phyloP scores from a whole-genome alignment of 1,140 invertebrate genomes.

The Drosophila simulans region DNA sequence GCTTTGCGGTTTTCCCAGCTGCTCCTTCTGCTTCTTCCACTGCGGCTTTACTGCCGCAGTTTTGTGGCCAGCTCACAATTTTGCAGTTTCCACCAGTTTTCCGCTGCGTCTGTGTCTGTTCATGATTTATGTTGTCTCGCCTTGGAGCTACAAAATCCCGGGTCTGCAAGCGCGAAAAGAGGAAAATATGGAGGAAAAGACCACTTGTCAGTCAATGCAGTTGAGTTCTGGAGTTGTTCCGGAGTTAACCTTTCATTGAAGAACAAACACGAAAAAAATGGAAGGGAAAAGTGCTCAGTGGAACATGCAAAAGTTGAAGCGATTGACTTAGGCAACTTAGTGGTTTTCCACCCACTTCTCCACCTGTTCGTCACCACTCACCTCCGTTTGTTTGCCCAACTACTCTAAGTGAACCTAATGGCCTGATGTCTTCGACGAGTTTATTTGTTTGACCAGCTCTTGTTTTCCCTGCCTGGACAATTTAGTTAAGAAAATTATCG shows the following conservation, averaged over 20 bases:
- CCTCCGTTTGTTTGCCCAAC: constrained; percentile 35
- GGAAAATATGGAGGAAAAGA: constrained; percentile 53
- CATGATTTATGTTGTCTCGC: constrained; percentile 77
- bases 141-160: constrained; percentile 29
- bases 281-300: constrained; percentile 4
- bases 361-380: constrained; percentile 21
- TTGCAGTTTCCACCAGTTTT: constrained; percentile 33
- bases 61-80: constrained; percentile 47
- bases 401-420: constrained; percentile 66
- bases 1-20: constrained; percentile 62
- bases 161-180: constrained; percentile 35
- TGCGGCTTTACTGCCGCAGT: constrained; percentile 50
- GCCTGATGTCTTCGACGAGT: constrained; percentile 66
- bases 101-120: constrained; percentile 56
- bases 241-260: constrained; percentile 49
- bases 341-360: background rate
- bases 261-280: constrained; percentile 14
- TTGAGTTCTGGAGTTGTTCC: constrained; percentile 47
- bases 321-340: constrained; percentile 37
- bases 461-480: constrained; percentile 66
- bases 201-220: constrained; percentile 71
- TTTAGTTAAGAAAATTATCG: constrained; percentile 79
- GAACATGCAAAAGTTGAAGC: constrained; percentile 33
- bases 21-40: constrained; percentile 37
- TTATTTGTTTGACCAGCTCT: constrained; percentile 66